Base-by-base conservation (phyloP, 2,888 invertebrate species). In the Drosophila phalerata region DNA sequence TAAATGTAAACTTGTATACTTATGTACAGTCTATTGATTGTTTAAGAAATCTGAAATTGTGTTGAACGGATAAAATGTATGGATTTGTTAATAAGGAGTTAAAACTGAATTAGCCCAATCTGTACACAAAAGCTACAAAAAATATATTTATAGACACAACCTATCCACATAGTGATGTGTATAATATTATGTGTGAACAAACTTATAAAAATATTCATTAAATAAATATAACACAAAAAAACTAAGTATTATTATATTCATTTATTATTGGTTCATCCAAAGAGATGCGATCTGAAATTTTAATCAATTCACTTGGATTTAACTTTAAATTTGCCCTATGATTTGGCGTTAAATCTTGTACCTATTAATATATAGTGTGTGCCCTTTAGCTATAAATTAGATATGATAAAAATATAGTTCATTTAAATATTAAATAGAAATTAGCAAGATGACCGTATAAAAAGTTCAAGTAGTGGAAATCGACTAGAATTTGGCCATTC, bases 111-210 rank as follows among this genome's bases (percentile, higher is more conserved):
- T 58, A 58, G 47, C 19, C 45, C 13, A 45, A 45, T 45, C 52
- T 56, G 34, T 49, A 65, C 48, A 65, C 52, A 9, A 43, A 25
- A 74, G 42, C 61, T 61, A 57, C 37, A 38, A 37, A 32, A 51
- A 30, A 32, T 30, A 56, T 64, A 72, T 62, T 63, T 63, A 72
- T 55, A 60, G 43, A 51, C 37, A 63, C 45, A 55, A 73, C 4
- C 61, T 76, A 63, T 65, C 57, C 62, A 69, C 62, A 57, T 53
- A 40, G 43, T 65, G 32, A 65, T 57, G 65, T 81, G 76, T 57
- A 72, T 67, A 71, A 76, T 76, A 77, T 64, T 81, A 47, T 57
- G 73, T 84, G 77, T 84, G 71, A 69, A 79, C 63, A 62, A 63
- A 60, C 62, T 64, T 64, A 48, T 60, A 42, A 68, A 75, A 83